Evolutionary conservation across 2,113 vertebrate genomes (phyloP).

Genomic region (Oreocharis arfaki): DNA sequence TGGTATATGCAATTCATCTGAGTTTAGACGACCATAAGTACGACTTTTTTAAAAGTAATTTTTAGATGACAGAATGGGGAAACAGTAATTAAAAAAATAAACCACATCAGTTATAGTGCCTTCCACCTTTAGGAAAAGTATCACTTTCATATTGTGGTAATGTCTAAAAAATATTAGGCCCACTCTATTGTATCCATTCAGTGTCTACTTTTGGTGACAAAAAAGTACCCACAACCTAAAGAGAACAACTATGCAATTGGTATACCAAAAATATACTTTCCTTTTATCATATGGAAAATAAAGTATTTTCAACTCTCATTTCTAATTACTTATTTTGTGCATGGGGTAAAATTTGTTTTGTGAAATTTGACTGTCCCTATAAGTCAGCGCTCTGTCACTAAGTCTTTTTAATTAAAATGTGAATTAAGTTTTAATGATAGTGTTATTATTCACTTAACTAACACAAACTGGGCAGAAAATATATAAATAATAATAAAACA

Average conservation of each 20-base stretch:
- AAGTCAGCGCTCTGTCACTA: conserved; percentile 43
- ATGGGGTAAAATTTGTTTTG: neutral
- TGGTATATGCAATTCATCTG: neutral
- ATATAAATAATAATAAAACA: neutral
- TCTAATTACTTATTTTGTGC: neutral
- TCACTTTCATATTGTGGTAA: conserved; percentile 13
- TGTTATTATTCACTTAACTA: conserved; percentile 34
- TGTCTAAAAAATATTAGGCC: conserved; percentile 21
- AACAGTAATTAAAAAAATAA: conserved; percentile 33
- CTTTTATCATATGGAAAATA: neutral
- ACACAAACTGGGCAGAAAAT: conserved; percentile 2
- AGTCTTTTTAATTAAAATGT: conserved; percentile 54
- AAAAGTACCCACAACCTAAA: neutral
- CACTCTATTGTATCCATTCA: neutral
- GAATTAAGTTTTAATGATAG: conserved; percentile 59
- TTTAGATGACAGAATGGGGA: conserved; percentile 1
- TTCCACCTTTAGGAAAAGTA: conserved; percentile 49
- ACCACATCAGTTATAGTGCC: conserved; percentile 31
- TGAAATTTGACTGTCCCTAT: neutral
- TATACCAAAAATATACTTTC: neutral
- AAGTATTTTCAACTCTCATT: neutral
- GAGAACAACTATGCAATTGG: neutral
- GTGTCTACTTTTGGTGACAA: neutral
- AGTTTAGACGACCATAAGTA: conserved; percentile 41
- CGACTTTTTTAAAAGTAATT: neutral